Conservation (phyloP, 2,113 vertebrate genomes). For the Ceyx cyanopectus region DNA sequence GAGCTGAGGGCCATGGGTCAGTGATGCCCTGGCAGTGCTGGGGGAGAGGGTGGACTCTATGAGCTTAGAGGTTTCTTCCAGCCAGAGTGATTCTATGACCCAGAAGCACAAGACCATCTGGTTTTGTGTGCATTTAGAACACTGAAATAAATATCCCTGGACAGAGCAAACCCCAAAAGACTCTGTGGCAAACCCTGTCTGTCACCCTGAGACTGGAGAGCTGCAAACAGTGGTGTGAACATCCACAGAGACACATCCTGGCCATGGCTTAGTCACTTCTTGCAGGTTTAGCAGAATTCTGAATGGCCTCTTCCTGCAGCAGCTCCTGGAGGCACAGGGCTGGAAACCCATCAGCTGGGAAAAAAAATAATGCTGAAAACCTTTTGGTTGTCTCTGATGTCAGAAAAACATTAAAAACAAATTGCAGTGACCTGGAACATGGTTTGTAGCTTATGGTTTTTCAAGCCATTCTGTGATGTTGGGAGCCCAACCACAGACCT, state of each 20-base stretch:
- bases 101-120: not conserved
- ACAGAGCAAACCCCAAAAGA: not conserved
- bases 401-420: not conserved
- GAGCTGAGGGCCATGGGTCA: too few relatives aligned
- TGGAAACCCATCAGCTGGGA: accelerated
- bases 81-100: too few relatives aligned
- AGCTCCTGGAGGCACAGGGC: not conserved
- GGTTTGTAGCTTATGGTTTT: not conserved
- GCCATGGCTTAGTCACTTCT: not conserved
- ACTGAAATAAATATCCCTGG: not conserved
- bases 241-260: accelerated
- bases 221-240: too few relatives aligned
- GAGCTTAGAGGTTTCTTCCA: too few relatives aligned
- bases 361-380: not conserved
- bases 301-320: not conserved
- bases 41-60: too few relatives aligned
- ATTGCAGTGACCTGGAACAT: too few relatives aligned
- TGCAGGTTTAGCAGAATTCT: not conserved
- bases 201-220: not conserved
- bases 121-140: not conserved
- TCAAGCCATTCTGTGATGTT: not conserved
- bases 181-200: accelerated
- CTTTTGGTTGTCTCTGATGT: not conserved
- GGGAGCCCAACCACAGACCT: not conserved
- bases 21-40: too few relatives aligned